Evolutionary conservation across 2,113 vertebrate species (phyloP).

Genomic region (Tapirus terrestris): DNA sequence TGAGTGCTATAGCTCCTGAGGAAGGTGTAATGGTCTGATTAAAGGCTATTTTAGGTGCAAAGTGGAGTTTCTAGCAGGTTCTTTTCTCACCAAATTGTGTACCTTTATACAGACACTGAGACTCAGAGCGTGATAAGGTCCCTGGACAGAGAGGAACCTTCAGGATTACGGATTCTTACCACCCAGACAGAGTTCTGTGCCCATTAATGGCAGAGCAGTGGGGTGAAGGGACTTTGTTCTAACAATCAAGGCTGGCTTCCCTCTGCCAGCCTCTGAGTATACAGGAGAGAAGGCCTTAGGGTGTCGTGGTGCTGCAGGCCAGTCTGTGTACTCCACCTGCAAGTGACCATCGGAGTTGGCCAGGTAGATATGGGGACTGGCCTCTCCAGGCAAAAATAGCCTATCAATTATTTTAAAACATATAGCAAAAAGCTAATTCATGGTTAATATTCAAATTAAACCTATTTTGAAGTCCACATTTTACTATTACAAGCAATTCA

Average conservation of each 20-base stretch:
- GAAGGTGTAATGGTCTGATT: background rate
- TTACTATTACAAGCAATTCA: background rate
- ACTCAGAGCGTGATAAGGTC: background rate
- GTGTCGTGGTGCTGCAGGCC: no score
- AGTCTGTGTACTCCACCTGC: fast-evolving
- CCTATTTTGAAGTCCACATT: background rate
- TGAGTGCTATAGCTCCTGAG: background rate
- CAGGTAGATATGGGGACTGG: background rate
- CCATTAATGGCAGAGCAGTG: background rate
- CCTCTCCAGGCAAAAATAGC: background rate
- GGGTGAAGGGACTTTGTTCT: background rate
- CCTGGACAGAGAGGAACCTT: background rate
- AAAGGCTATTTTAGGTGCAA: background rate
- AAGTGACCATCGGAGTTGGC: background rate
- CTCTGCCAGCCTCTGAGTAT: background rate
- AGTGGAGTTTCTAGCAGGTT: background rate
- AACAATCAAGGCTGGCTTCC: background rate
- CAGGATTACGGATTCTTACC: background rate
- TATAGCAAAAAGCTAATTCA: background rate
- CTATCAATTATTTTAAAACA: background rate
- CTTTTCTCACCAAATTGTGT: background rate
- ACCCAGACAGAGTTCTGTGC: background rate
- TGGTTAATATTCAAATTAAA: background rate
- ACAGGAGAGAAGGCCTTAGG: background rate
- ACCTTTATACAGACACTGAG: background rate